Evolutionary conservation across 2,888 invertebrate species (phyloP).

Genomic region (Pardosa pseudoannulata): DNA sequence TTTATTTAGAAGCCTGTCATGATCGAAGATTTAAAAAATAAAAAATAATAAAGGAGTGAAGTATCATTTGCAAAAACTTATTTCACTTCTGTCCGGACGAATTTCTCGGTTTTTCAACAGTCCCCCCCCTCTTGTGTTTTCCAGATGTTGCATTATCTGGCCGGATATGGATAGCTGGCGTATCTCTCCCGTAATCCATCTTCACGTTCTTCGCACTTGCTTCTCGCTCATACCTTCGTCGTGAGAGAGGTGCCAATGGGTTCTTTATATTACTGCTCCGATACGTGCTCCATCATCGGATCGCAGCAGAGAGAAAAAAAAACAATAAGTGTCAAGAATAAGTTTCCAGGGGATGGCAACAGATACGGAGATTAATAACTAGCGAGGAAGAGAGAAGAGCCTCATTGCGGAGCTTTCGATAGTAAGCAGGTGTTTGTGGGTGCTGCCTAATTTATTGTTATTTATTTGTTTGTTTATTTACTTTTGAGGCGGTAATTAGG

Average conservation of each 20-base stretch:
- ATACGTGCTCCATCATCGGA: conserved; percentile 48
- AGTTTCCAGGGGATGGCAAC: conserved; percentile 47
- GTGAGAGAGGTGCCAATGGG: conserved; percentile 1
- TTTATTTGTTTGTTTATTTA: too few relatives aligned
- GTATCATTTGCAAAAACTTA: too few relatives aligned
- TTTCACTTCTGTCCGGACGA: too few relatives aligned
- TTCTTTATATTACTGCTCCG: conserved; percentile 6
- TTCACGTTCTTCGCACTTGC: too few relatives aligned
- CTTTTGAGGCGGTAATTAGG: too few relatives aligned
- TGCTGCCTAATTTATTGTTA: not conserved
- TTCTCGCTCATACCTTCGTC: not conserved
- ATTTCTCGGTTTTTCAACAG: too few relatives aligned
- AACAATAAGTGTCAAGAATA: conserved; percentile 63
- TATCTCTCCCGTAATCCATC: not conserved
- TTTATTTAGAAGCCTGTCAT: too few relatives aligned
- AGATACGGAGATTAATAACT: conserved; percentile 52
- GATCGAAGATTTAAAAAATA: too few relatives aligned
- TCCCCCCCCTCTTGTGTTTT: too few relatives aligned
- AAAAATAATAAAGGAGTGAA: too few relatives aligned
- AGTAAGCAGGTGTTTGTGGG: not conserved
- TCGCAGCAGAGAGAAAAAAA: too few relatives aligned
- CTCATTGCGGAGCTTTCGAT: conserved; percentile 18
- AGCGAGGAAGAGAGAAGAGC: conserved; percentile 4
- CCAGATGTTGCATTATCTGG: not conserved
- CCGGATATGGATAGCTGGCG: conserved; percentile 2